Base-by-base conservation (phyloP, 2,888 invertebrate genomes). In the Ethmia dodecea region DNA sequence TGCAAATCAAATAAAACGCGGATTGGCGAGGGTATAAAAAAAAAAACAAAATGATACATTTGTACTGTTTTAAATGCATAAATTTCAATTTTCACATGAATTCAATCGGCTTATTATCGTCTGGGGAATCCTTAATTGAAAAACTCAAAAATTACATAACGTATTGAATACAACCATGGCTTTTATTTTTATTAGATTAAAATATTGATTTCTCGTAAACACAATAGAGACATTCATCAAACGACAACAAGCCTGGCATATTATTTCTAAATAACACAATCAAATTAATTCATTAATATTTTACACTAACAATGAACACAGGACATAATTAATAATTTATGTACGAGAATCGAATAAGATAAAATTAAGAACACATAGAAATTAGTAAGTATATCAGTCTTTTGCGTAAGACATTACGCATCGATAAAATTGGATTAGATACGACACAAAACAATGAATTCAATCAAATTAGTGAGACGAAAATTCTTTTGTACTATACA, bases 371-470 rank as follows among this genome's bases (percentile, higher is more conserved):
- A 62, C 60, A 65, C 58, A 58, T 51, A 47, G 54, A 60, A 63
- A 63, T 59, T 58, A 55, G 54, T 55, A 70, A 69, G n/a, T n/a
- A n/a, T n/a, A 76, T 80, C 80, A 81, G 80, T 81, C 80, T 79
- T 76, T 59, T 52, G 54, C 52, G 51, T 51, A 48, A 42, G 49
- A 52, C 38, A 49, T 11, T 52, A 31, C 37, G 29, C 35, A 6
- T 29, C 14, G 9, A 26, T 12, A 36, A 33, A 36, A 30, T 32
- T 31, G 3, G 13, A 31, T 29, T 13, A 38, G 26, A 43, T 27
- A 40, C 35, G 31, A 40, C 33, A 45, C 27, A 35, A 41, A 44
- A 34, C 10, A 40, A 43, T 43, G 31, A 45, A 49, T 44, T 35
- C 31, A 37, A 45, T 42, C 38, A 34, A 34, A 45, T 34, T n/a